These are phyloP conservation scores for Drosophila rhopaloa DNA, from an alignment of 1,140 invertebrate genomes.

Conservation along the genomic window DNA sequence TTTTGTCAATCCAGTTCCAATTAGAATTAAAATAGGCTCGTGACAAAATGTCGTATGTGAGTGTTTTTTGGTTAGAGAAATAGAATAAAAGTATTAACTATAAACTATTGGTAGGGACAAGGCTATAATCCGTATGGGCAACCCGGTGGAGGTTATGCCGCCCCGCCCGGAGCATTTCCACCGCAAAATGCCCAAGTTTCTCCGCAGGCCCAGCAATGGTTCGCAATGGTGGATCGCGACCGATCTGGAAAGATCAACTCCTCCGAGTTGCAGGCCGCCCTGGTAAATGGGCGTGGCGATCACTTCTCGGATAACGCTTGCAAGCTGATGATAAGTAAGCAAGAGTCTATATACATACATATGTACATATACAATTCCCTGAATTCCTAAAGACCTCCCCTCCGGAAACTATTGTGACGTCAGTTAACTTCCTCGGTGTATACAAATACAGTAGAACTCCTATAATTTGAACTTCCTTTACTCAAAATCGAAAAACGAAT, in stretches of 20 bases:
- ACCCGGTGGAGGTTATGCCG: constrained; percentile 60
- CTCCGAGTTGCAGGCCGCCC: constrained; percentile 91
- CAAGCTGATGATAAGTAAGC: constrained; percentile 94
- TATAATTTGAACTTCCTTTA: neutral
- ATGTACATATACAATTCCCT: neutral
- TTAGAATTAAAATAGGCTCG: constrained; percentile 22
- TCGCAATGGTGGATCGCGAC: constrained; percentile 92
- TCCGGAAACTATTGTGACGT: constrained; percentile 2
- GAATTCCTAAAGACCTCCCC: constrained; percentile 31
- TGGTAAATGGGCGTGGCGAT: constrained; percentile 94
- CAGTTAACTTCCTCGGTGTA: constrained; percentile 3
- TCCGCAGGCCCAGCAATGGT: constrained; percentile 92
- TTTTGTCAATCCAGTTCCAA: constrained; percentile 31
- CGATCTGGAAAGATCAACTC: constrained; percentile 92
- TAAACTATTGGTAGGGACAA: constrained; percentile 41
- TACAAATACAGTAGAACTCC: constrained; percentile 15
- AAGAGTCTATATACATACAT: too few relatives aligned
- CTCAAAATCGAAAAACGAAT: neutral
- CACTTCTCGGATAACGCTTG: constrained; percentile 94
- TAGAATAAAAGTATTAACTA: neutral
- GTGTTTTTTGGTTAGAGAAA: constrained; percentile 6
- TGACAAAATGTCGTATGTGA: constrained; percentile 71
- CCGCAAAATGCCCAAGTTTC: constrained; percentile 82
- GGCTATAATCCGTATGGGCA: constrained; percentile 76
- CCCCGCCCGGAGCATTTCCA: constrained; percentile 80